Base-by-base conservation (phyloP, 2,888 invertebrate genomes). In the Microplitis manilae region DNA sequence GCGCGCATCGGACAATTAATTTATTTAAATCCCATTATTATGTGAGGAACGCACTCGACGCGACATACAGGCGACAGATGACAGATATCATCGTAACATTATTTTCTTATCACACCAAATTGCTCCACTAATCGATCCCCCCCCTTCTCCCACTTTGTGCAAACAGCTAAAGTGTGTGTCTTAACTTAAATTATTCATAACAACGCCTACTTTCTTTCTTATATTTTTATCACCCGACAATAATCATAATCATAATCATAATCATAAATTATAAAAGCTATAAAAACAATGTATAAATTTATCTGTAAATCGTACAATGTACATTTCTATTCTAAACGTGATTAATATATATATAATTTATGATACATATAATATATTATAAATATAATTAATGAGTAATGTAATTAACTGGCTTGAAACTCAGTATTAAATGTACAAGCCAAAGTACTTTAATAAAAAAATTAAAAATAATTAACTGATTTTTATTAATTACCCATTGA, bases 1-100 rank as follows among this genome's bases (percentile, higher is more conserved):
- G 9, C 76, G 72, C 15, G 67, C 77, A 80, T 81, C 73, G 39
- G 38, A 38, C 61, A 30, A 30, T 30, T 50, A 50, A 50, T 50
- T 50, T 50, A 50, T 50, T 50, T 50, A 50, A 8, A 30, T 8
- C 13, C 13, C 50, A 13, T 13, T 50, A 50, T 9, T 13, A 50
- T 50, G 13, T 50, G 9, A 50, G 50, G 9, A 50, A 50, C 13
- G 50, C 13, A 13, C 50, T 13, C 8, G 13, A 50, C 13, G 50
- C 50, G 50, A 50, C 50, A 13, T 50, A 50, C 13, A 50, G 8
- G 50, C 13, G 50, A 50, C 50, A 50, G 9, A 50, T 50, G 50
- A 50, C 50, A 13, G 50, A 50, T 13, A 50, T 50, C 50, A 50
- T 50, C 50, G 50, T 50, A 50, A 50, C 50, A 50, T 5, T 50